Evolutionary conservation across 1,140 invertebrate species (phyloP), one percentile per base, ranked within the genome.

Genomic region (Sitophilus oryzae): DNA sequence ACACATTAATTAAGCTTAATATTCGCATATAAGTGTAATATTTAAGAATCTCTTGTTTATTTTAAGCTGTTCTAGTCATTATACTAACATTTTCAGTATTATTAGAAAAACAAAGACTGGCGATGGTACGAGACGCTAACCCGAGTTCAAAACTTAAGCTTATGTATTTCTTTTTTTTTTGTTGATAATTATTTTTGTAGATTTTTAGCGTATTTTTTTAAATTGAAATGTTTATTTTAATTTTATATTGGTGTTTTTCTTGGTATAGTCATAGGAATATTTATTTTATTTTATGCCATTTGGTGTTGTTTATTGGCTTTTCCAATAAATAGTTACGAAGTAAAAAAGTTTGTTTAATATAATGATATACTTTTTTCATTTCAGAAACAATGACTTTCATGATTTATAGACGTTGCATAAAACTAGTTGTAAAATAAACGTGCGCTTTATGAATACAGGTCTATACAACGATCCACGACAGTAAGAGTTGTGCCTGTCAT

Each of bases 21-120:
- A 5, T 30, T 30, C 11, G 25, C 25, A 30, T 11, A 30, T 6
- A 30, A 6, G 25, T 30, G 11, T 30, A 30, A 6, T 30, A 5
- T 6, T 30, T 5, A 30, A 11, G 25, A 11, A 30, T 6, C 25
- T 11, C 25, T 30, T 30, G n/a, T n/a, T n/a, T n/a, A n/a, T 41
- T 41, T 14, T 36, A 45, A 20, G 51, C 43, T 21, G 50, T 43
- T 63, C 62, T 63, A 63, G 62, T 63, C 62, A 63, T 52, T 61
- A 52, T 25, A 44, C 34, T 56, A 57, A 50, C 42, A 36, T 36
- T 50, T 42, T 50, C 62, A 63, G 62, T 63, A 63, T 63, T 63
- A 63, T 20, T 25, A 40, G 41, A 45, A 41, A 36, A 61, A 47
- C 53, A 59, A 63, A 63, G 62, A 63, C 62, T 63, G 62, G 59